Evolutionary conservation across 2,888 invertebrate species (phyloP), one percentile per base, ranked within the genome.

Genomic region (Gymnoscelis rufifasciata): DNA sequence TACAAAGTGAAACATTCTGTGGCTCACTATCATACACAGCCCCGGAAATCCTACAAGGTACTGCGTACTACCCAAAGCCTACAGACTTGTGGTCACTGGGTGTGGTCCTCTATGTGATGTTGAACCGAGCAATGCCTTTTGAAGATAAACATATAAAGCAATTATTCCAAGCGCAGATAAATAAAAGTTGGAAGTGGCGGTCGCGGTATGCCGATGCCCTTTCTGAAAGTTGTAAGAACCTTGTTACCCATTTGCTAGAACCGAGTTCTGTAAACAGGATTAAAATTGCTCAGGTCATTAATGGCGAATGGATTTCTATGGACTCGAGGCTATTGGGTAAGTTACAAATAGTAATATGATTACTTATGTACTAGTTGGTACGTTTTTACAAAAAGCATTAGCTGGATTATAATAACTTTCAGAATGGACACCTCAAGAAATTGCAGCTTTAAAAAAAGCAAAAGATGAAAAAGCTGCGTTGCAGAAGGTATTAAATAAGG

Each of bases 21-120:
- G 96, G 96, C 0, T 95, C 95, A 0, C 79, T 95, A 11, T 95
- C 95, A 0, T 97, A 97, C 66, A 95, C 94, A 0, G 94, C 96
- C 0, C 96, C 96, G 0, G 96, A 97, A 81, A 93, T 97, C 49
- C 82, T 96, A n/a, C 90, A 92, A 55, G 95, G 94, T 0, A 81
- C 90, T 2, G 92, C 93, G 0, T 94, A 94, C 66, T 90, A 89
- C 57, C 93, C 94, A 0, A 93, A 93, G 76, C 89, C 91, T 3
- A 90, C 93, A 0, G 96, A 96, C 67, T 78, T 95, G 15, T 96
- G 95, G 96, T 94, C 94, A 0, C 78, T 95, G 26, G 95, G 93
- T 0, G 89, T 94, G 2, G 92, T 96, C 3, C 81, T 96, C 0
- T 96, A 93, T 69, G 94, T 96, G 8, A 93, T 95, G 92, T 68